Evolutionary conservation across 2,797 vertebrate genomes (phyloP), one percentile per base, ranked within the genome.

Genomic region (Capromys pilorides): DNA sequence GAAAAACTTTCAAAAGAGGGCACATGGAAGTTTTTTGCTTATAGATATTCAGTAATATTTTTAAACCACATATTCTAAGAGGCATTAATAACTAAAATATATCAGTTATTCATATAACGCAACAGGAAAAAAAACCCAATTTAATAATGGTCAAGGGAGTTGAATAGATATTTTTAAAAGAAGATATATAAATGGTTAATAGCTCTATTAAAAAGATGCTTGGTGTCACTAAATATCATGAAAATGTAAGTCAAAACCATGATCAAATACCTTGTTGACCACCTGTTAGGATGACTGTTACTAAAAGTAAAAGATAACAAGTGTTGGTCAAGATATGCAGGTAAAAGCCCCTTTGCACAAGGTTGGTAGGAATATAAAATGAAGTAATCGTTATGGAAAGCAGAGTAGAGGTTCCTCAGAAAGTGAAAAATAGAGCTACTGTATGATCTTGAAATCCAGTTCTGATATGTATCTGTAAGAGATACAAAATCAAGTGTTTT

Each of bases 1-100:
- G 62, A 87, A 92, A 90, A 36, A 10, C 45, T 24, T 93, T 93
- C 59, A 67, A 86, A 71, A 90, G 62, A n/a, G 11, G 36, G 22
- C 21, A 69, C 62, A 45, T 12, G 28, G 14, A 45, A 36, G 59
- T 86, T 61, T 69, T 79, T 80, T 2, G 31, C 57, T 19, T 78
- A 59, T 66, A 28, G 49, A 45, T 87, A 87, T 71, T 51, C 33
- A 73, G 77, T 87, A 73, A 87, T 87, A 62, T 45, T 41, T 57
- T 21, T 79, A 71, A 80, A 18, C 22, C 12, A 80, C 61, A 31
- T 79, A 31, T 49, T 33, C 57, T 41, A 36, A 80, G 21, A 73
- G 21, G 19, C 8, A 5, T 88, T 64, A 88, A 18, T 83, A 26
- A 64, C 78, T 71, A 41, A 82, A 75, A 82, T 82, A 82, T 41